phyloP scores from a whole-genome alignment of 2,113 vertebrate species.

The Acrocephalus arundinaceus region DNA sequence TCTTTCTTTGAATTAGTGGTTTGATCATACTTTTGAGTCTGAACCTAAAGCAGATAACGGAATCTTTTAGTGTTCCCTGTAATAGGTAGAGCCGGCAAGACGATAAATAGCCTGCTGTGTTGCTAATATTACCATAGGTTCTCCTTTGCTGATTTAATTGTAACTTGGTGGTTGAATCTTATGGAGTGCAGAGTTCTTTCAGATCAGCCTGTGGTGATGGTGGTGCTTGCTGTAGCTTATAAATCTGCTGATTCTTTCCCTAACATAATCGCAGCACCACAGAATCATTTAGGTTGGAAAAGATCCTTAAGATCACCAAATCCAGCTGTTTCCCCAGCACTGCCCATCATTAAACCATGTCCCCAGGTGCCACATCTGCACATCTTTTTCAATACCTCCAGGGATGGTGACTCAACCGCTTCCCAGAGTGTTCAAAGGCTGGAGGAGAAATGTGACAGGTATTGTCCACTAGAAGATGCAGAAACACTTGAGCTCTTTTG shows the following conservation, averaged over 20 bases:
- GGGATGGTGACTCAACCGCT: neutral
- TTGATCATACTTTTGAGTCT: neutral
- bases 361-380: neutral
- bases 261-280: accelerated
- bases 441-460: neutral
- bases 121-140: neutral
- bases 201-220: neutral
- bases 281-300: neutral
- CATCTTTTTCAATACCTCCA: neutral
- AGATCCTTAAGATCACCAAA: neutral
- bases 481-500: neutral
- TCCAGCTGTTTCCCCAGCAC: neutral
- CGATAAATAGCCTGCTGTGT: neutral
- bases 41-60: neutral
- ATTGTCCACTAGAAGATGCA: neutral
- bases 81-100: neutral
- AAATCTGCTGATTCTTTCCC: neutral
- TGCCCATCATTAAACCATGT: neutral
- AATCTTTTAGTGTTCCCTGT: neutral
- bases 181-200: neutral
- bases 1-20: neutral
- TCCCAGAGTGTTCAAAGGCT: neutral
- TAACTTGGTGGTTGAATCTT: neutral
- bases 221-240: neutral
- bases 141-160: neutral